Evolutionary conservation across 2,888 invertebrate species (phyloP).

Genomic region (Alloplasta piceator): DNA sequence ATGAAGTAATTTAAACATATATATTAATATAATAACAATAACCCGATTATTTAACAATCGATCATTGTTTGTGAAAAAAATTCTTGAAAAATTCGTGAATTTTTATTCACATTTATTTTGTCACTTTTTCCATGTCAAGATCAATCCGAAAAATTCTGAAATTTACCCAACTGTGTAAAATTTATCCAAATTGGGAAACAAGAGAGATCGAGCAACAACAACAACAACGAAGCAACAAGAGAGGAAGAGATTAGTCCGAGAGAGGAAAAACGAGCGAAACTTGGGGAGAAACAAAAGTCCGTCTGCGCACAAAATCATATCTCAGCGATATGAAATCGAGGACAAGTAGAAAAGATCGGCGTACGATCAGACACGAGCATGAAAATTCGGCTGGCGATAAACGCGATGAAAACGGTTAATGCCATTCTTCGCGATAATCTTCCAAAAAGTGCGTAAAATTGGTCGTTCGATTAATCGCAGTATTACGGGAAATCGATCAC

Average conservation of each 20-base stretch:
- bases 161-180: constrained; percentile 22
- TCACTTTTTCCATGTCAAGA: neutral
- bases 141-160: constrained; percentile 28
- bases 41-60: too few relatives aligned
- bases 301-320: neutral
- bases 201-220: neutral
- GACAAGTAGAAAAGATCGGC: constrained; percentile 76
- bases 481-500: too few relatives aligned
- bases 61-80: too few relatives aligned
- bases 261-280: neutral
- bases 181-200: neutral
- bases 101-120: too few relatives aligned
- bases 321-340: constrained; percentile 29
- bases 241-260: neutral
- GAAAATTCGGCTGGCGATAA: neutral
- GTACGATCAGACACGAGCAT: constrained; percentile 69
- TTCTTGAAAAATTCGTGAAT: too few relatives aligned
- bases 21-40: too few relatives aligned
- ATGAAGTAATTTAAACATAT: too few relatives aligned
- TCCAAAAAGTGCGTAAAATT: too few relatives aligned
- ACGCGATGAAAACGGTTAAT: neutral
- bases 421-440: neutral
- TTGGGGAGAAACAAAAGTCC: neutral
- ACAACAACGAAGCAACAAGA: neutral
- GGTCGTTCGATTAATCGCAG: too few relatives aligned